Evolutionary conservation across 2,888 invertebrate genomes (phyloP), one percentile per base, ranked within the genome.

Genomic region (Tipula helvola): DNA sequence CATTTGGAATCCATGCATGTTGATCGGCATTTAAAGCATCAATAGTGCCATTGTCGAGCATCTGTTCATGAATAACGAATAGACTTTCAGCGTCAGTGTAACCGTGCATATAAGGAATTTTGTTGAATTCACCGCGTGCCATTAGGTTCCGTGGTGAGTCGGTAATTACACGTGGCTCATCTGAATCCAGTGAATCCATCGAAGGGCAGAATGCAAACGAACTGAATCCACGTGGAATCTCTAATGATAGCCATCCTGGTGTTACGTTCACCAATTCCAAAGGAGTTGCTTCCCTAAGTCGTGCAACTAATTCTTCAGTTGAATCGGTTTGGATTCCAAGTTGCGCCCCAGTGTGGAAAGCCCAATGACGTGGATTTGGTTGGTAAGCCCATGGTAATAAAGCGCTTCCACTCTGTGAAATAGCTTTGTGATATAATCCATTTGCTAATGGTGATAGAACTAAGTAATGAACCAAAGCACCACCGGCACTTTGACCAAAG

Each of bases 401-500:
- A 0, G 94, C 93, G 0, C 93, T 92, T 0, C 95, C 95, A 89
- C 95, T 95, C 90, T 93, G 93, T 0, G 95, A 94, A 87, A 95
- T 93, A 5, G 94, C 95, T 36, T 93, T 91, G 88, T 93, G 90
- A 89, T 94, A 94, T 13, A 93, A 91, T 13, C 93, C 94, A 93
- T 89, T 13, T 89, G 88, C 44, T 10, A 52, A 36, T 44, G 42
- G 87, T n/a, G 87, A 87, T 28, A 88, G 86, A 18, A 87, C n/a
- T 42, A 87, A 71, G 86, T 87, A 88, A 87, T 87, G 88, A 12
- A 87, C 87, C 47, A 87, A 83, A n/a, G 87, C 87, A 39, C 86
- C 87, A 39, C 88, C 88, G 47, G 88, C 87, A 57, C 86, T 86
- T 86, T 87, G 87, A 2, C 95, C 95, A 0, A 93, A 91, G 16